Percentiles rank a stretch among this genome's conserved stretches.
Conservation (phyloP, 1,140 invertebrate species). For the Orius insidiosus region DNA sequence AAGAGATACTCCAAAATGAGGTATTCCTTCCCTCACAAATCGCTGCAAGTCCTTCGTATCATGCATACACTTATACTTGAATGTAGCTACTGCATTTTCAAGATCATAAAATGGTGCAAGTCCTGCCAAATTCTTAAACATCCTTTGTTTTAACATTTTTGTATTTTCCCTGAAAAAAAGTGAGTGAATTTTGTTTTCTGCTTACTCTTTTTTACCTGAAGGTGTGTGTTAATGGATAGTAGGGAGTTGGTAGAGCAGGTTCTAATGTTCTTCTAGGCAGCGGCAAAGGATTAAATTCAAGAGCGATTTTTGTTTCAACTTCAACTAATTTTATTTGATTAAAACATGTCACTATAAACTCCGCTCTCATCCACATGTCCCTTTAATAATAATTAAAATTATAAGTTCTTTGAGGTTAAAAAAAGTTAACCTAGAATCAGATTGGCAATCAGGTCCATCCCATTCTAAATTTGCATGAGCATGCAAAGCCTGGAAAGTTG, state of each 20-base stretch:
- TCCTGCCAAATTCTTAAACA: constrained; percentile 2
- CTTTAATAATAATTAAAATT: not conserved
- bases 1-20: too few species aligned
- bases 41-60: too few species aligned
- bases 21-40: too few species aligned
- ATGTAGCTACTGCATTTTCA: too few species aligned
- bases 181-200: not conserved
- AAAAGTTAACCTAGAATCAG: too few species aligned
- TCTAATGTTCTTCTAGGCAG: not conserved
- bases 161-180: constrained; percentile 3
- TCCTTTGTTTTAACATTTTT: constrained; percentile 3
- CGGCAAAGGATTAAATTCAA: not conserved
- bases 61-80: too few species aligned
- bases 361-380: not conserved
- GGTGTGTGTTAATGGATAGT: constrained; percentile 3
- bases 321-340: not conserved
- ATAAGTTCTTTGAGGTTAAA: too few species aligned
- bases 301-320: not conserved
- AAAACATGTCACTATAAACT: not conserved
- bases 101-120: not conserved
- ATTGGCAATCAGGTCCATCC: too few species aligned
- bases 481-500: too few species aligned
- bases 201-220: not conserved
- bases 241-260: not conserved
- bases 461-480: too few species aligned